Conservation (phyloP, 2,113 vertebrate genomes). For the Nibea albiflora region DNA sequence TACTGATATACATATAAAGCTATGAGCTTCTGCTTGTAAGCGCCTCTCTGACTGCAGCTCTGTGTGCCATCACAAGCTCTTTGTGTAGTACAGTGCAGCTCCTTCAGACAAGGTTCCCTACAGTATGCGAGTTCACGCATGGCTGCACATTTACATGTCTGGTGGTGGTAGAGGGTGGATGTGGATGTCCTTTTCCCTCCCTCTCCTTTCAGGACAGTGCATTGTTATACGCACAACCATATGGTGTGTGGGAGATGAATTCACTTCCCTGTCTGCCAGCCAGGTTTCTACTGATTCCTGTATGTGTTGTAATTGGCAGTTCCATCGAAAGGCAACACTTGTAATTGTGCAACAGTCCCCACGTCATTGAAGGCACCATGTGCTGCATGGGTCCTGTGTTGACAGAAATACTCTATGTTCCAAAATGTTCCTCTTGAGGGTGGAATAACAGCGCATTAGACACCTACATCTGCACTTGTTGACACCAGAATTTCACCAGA, state of each 20-base stretch:
- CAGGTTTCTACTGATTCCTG: slow-evolving; percentile 53
- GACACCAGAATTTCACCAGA: background rate
- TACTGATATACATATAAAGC: slow-evolving; percentile 15
- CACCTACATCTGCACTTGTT: too few relatives aligned
- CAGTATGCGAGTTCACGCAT: slow-evolving; percentile 1
- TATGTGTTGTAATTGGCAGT: slow-evolving; percentile 27
- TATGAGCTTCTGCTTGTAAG: slow-evolving; percentile 17
- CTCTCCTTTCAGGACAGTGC: slow-evolving; percentile 20
- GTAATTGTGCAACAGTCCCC: slow-evolving; percentile 30
- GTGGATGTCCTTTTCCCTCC: slow-evolving; percentile 7
- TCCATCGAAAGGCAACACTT: background rate
- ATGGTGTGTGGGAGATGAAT: slow-evolving; percentile 56
- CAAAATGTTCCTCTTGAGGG: background rate
- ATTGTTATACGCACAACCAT: slow-evolving; percentile 46
- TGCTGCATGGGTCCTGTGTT: background rate
- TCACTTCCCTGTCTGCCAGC: slow-evolving; percentile 35
- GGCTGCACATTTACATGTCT: slow-evolving; percentile 15
- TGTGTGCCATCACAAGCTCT: background rate
- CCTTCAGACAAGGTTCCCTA: background rate
- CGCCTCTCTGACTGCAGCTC: background rate
- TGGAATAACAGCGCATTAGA: background rate
- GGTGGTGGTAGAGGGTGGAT: background rate
- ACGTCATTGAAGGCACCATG: background rate
- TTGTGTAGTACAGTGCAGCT: background rate
- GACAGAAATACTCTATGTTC: background rate